Evolutionary conservation across 2,888 invertebrate genomes (phyloP).

Genomic region (Agrotis exclamationis): DNA sequence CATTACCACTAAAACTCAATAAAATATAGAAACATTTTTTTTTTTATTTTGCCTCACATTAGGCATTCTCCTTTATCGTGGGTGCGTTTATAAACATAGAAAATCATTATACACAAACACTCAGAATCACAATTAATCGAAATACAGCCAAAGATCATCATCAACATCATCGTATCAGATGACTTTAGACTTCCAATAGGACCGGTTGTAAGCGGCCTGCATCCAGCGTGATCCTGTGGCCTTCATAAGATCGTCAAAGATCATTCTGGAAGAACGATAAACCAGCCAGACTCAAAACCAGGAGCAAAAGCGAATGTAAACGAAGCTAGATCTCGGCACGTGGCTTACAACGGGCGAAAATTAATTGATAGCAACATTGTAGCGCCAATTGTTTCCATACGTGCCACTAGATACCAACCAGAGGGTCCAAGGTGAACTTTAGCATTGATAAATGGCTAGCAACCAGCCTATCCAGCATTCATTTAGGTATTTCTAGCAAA

Average conservation of each 20-base stretch:
- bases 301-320: constrained; percentile 8
- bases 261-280: constrained; percentile 10
- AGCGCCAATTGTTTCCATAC: constrained; percentile 42
- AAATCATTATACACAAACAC: no score
- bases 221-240: no score
- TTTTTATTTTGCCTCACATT: no score
- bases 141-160: constrained; percentile 1
- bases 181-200: no score
- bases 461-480: constrained; percentile 27
- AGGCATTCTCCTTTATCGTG: no score
- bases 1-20: not conserved
- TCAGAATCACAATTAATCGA: not conserved
- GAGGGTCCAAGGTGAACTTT: constrained; percentile 52
- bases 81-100: no score
- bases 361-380: constrained; percentile 55
- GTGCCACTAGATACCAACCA: constrained; percentile 29
- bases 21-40: not conserved
- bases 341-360: constrained; percentile 31
- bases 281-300: constrained; percentile 12
- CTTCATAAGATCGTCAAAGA: no score
- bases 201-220: no score
- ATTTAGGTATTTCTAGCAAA: constrained; percentile 16
- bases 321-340: constrained; percentile 14
- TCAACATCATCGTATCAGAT: no score
- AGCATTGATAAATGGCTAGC: constrained; percentile 49